Evolutionary conservation across 2,797 vertebrate genomes (phyloP), one percentile per base, ranked within the genome.

Genomic region (Mormyrops attenuatus): DNA sequence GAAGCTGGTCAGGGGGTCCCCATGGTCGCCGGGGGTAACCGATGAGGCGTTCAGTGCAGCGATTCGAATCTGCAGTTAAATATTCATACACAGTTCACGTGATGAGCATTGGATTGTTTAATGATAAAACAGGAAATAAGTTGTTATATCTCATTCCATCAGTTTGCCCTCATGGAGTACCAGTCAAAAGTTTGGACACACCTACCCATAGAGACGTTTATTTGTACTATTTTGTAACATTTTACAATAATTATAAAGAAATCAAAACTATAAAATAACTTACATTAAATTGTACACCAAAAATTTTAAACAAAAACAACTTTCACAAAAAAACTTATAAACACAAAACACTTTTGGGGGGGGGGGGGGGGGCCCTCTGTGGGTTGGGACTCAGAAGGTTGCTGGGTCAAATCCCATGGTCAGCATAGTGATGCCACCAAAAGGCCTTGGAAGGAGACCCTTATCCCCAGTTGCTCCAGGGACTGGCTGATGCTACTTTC

Each of bases 21-120:
- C 97, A 0, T 96, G 97, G 90, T 98, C 98, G 91, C 98, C 99
- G 63, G 97, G 96, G 82, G 97, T 92, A 0, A 97, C 94, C 2
- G 97, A 97, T 60, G 97, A 97, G 0, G 98, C 98, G 15, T 99
- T 99, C 89, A 99, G 94, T 1, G 98, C 98, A 82, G 99, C 98
- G 0, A 99, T 99, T 85, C 98, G 97, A 90, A 99, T 99, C 99
- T 99, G 92, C 89, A 53, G 84, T 91, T 85, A 0, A 22, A 22
- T 17, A 44, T 15, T 87, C n/a, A 87, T 3, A 34, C 52, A 9
- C 26, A 20, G 26, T 3, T 86, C 20, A 44, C 2, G 1, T 85
- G 47, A 49, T 13, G 9, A 85, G 82, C 47, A 52, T 30, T 49
- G 44, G 47, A n/a, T 9, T 15, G 30, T 11, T 85, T 52, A 85